A percentile compares a stretch with the other conserved stretches of the same genome.
Evolutionary conservation across 92 coral and sea anemone species (phyloP).

Genomic region (Porites lobata): DNA sequence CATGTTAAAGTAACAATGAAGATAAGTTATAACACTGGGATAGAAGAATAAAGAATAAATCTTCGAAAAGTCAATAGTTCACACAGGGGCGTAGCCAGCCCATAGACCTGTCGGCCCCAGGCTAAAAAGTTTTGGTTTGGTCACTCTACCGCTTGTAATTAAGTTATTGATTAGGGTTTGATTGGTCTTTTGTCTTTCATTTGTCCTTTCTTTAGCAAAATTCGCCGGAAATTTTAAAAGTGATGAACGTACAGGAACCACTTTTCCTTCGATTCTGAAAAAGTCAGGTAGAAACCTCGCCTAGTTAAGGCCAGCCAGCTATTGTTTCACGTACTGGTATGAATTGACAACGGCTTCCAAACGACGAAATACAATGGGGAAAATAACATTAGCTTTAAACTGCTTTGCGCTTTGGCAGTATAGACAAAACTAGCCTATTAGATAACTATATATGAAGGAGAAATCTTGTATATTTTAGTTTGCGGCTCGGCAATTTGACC

Average conservation of each 20-base stretch:
- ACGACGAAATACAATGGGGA: constrained; percentile 10
- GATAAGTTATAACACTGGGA: constrained; percentile 4
- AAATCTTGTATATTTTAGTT: constrained; percentile 15
- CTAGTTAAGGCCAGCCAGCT: constrained; percentile 34
- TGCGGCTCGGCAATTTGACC: not conserved
- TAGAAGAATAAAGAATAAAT: constrained; percentile 20
- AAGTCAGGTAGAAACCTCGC: not conserved
- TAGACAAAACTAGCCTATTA: not conserved
- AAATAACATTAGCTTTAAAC: constrained; percentile 13
- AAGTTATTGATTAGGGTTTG: constrained; percentile 18
- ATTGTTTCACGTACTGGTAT: constrained; percentile 19
- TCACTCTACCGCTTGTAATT: too few species aligned
- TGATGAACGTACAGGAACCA: constrained; percentile 1
- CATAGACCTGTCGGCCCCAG: not conserved
- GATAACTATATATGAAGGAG: constrained; percentile 3
- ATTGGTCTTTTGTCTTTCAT: constrained; percentile 21
- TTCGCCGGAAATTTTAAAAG: not conserved
- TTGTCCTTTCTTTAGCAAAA: not conserved
- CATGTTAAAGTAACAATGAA: not conserved
- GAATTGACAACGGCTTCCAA: constrained; percentile 20
- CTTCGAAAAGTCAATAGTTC: constrained; percentile 5
- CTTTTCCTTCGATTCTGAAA: constrained; percentile 14
- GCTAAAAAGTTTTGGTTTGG: too few species aligned
- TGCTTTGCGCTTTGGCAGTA: constrained; percentile 13
- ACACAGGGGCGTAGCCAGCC: not conserved